Evolutionary conservation across 2,797 vertebrate genomes (phyloP), one percentile per base, ranked within the genome.

Genomic region (Anguilla megastoma): DNA sequence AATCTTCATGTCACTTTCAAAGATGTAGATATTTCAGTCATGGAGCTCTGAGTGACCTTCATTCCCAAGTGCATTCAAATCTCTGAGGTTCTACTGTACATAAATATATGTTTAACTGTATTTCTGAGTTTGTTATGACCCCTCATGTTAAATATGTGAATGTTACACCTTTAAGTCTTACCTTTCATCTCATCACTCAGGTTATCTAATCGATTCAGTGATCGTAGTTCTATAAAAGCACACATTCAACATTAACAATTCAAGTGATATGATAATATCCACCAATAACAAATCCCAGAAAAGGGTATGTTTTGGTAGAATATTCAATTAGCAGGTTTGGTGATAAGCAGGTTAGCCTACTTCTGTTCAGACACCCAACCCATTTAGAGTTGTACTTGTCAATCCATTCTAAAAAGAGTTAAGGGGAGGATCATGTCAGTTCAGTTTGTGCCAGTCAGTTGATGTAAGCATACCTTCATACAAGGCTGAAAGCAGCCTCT

Each of bases 371-470:
- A 89, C 91, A 90, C 87, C 85, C 80, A 88, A 87, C 84, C 84
- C 85, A 84, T 63, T 84, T 69, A 84, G 84, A 84, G 85, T 66
- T 89, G 83, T 16, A 4, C 74, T 86, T 58, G 50, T 56, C 66
- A 36, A 66, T 69, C 41, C 71, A 69, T 45, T 89, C 88, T 18
- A 86, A 84, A 50, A 79, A 54, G 56, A 80, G 90, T 92, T 92
- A 91, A 88, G 88, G 54, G 74, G 48, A 41, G 56, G 41, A 66
- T n/a, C 12, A 30, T 50, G 87, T 85, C 74, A 84, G 71, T 87
- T 87, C 89, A 92, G 90, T 89, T 69, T 85, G 90, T 91, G 90
- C 12, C 87, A 90, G 76, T 71, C 85, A 88, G 52, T 82, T 85
- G 69, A 24, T 71, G 50, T 83, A 86, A 86, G 86, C 80, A 36